These are phyloP conservation scores for Axis porcinus DNA, from an alignment of 2,113 vertebrate species.

Conservation along the genomic window DNA sequence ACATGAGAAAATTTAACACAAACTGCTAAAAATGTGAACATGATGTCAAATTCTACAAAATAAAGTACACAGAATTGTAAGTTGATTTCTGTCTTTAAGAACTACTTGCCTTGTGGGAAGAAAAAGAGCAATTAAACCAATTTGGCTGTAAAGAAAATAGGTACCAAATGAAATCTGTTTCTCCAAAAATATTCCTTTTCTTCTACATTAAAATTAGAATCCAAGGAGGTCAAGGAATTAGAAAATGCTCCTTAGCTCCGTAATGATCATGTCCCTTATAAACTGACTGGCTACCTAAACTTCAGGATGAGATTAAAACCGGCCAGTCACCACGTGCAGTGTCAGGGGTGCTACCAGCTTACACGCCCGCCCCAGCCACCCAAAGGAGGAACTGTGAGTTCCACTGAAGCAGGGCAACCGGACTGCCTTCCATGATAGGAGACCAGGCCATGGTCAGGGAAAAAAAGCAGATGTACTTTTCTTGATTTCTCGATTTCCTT, in stretches of 20 bases:
- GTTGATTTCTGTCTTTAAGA: slow-evolving; percentile 25
- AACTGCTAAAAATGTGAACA: slow-evolving; percentile 18
- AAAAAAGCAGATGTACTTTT: background rate
- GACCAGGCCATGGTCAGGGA: background rate
- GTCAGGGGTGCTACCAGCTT: background rate
- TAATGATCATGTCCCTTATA: background rate
- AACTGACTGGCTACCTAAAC: background rate
- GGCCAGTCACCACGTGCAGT: background rate
- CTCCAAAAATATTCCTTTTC: background rate
- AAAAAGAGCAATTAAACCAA: background rate
- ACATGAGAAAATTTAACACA: slow-evolving; percentile 24
- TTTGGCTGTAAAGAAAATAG: slow-evolving; percentile 1
- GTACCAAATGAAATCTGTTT: background rate
- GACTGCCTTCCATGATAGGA: background rate
- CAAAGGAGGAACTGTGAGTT: background rate
- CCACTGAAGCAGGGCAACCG: background rate
- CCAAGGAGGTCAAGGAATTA: background rate
- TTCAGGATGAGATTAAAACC: background rate
- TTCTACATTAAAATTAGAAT: slow-evolving; percentile 17
- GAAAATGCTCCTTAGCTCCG: background rate
- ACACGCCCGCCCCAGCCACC: background rate
- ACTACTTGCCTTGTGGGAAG: background rate
- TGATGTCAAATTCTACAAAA: slow-evolving; percentile 6
- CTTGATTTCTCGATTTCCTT: background rate
- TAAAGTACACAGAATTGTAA: background rate